Percentiles rank a stretch among this genome's conserved stretches.
Conservation (phyloP, 2,113 vertebrate genomes). For the Pseudorasbora parva region DNA sequence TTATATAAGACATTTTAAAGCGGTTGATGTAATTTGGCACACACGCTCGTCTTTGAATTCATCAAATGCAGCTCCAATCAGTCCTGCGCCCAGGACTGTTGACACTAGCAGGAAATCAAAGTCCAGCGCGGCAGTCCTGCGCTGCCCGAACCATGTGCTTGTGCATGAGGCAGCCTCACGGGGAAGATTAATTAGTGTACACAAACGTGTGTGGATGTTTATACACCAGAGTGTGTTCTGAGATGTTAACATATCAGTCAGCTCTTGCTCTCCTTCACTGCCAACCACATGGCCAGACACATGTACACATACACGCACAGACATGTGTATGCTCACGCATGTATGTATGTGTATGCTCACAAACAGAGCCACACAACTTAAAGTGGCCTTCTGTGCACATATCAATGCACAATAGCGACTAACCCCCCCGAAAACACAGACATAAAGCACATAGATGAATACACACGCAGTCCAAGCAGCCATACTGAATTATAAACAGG, state of each 20-base stretch:
- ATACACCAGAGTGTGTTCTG: conserved; percentile 60
- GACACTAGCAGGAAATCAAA: conserved; percentile 57
- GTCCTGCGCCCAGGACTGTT: conserved; percentile 55
- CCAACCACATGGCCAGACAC: conserved; percentile 66
- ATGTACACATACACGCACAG: conserved; percentile 70
- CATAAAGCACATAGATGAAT: conserved; percentile 52
- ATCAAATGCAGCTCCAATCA: conserved; percentile 57
- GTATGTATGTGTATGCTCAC: conserved; percentile 9
- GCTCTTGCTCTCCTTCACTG: conserved; percentile 63
- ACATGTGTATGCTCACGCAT: conserved; percentile 55
- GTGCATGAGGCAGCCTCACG: conserved; percentile 43
- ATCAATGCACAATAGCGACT: conserved; percentile 14
- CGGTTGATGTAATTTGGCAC: conserved; percentile 68
- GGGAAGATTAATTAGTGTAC: conserved; percentile 64
- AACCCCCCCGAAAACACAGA: conserved; percentile 32
- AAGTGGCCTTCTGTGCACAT: not conserved
- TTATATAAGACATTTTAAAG: conserved; percentile 59
- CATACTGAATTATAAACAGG: conserved; percentile 80
- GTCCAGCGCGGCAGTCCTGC: conserved; percentile 47
- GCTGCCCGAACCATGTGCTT: conserved; percentile 46
- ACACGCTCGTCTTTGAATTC: conserved; percentile 59
- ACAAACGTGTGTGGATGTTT: conserved; percentile 65
- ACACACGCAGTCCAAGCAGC: conserved; percentile 54
- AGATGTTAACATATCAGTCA: conserved; percentile 76
- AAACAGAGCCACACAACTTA: conserved; percentile 14